phyloP scores from a whole-genome alignment of 2,888 invertebrate genomes.

The Caenorhabditis sp. region DNA sequence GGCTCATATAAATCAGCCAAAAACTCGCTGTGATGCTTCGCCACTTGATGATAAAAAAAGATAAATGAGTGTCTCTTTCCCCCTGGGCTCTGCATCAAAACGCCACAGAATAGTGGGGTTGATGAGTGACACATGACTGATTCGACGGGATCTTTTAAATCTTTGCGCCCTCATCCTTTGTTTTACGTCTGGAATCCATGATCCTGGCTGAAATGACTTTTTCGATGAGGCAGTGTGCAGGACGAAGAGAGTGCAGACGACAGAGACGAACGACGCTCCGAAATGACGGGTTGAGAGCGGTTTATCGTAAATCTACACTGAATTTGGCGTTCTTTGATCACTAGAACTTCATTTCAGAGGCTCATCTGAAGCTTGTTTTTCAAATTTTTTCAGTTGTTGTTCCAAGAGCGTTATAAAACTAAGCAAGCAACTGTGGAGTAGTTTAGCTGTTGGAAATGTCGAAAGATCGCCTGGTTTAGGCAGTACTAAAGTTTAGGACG shows the following conservation, averaged over 20 bases:
- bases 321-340: neutral
- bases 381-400: neutral
- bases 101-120: slow-evolving; percentile 42
- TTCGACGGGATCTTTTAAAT: slow-evolving; percentile 11
- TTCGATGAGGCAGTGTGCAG: neutral
- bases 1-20: slow-evolving; percentile 49
- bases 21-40: slow-evolving; percentile 39
- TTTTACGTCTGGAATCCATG: slow-evolving; percentile 4
- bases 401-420: neutral
- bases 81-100: slow-evolving; percentile 32
- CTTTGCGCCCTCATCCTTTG: slow-evolving; percentile 22
- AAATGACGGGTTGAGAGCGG: neutral
- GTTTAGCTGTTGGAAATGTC: too few relatives aligned
- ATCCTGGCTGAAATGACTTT: neutral
- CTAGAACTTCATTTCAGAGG: neutral
- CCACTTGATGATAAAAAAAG: slow-evolving; percentile 51
- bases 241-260: neutral
- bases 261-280: slow-evolving; percentile 20
- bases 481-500: too few relatives aligned
- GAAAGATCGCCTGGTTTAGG: too few relatives aligned
- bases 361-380: neutral
- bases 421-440: too few relatives aligned
- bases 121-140: slow-evolving; percentile 53
- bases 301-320: slow-evolving; percentile 30
- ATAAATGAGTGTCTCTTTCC: slow-evolving; percentile 42